phyloP scores from a whole-genome alignment of 2,888 invertebrate species.

The Trachelus troglodyta region DNA sequence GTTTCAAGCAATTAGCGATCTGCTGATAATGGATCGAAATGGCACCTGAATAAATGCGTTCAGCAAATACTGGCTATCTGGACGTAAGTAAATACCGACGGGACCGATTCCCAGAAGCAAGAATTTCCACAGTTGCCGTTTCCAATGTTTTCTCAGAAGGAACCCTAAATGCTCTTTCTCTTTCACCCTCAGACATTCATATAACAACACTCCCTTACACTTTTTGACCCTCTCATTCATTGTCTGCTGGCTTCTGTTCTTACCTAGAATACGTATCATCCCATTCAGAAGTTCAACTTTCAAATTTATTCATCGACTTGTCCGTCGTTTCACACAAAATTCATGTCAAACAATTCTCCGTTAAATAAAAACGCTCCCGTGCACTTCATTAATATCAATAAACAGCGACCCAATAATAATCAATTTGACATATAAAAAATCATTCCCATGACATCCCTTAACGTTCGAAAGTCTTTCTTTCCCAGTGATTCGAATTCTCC shows the following conservation, averaged over 20 bases:
- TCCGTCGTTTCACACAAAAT: not conserved
- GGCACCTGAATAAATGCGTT: slow-evolving; percentile 24
- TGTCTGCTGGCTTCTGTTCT: not conserved
- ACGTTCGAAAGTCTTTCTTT: not conserved
- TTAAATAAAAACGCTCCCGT: not conserved
- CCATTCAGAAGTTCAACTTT: not conserved
- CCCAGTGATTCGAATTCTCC: not conserved
- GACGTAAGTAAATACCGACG: slow-evolving; percentile 18
- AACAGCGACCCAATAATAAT: not conserved
- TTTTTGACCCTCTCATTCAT: not conserved
- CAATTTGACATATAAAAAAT: not conserved
- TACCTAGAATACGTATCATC: not conserved
- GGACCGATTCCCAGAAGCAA: slow-evolving; percentile 17
- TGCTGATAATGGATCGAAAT: slow-evolving; percentile 22
- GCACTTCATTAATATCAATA: not conserved
- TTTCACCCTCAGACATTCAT: not conserved
- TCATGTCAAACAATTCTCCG: not conserved
- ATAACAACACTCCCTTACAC: not conserved
- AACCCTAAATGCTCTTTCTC: not conserved
- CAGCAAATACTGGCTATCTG: slow-evolving; percentile 22
- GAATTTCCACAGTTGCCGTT: slow-evolving; percentile 1
- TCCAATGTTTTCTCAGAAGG: not conserved
- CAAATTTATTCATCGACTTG: not conserved
- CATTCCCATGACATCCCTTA: not conserved
- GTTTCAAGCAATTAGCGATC: slow-evolving; percentile 24